A percentile compares a stretch with the other conserved stretches of the same genome.
Conservation (phyloP, 2,888 invertebrate species). For the Isoperla grammatica region DNA sequence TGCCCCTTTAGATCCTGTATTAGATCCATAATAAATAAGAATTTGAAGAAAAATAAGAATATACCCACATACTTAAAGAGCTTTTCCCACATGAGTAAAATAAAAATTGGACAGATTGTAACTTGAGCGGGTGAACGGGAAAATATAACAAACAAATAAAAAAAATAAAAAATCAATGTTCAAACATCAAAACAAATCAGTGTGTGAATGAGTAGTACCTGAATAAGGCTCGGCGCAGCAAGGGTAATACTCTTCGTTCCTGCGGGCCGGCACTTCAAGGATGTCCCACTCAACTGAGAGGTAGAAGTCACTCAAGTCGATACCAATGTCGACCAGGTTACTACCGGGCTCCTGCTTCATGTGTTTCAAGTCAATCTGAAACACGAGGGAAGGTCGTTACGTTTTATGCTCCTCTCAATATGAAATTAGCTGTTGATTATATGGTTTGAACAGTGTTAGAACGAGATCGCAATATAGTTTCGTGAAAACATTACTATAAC, state of each 20-base stretch:
- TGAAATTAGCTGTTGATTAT: background rate
- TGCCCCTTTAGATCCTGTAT: too few relatives aligned
- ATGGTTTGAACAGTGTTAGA: background rate
- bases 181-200: too few relatives aligned
- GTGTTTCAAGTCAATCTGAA: conserved; percentile 80
- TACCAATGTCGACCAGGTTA: conserved; percentile 78
- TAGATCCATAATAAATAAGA: too few relatives aligned
- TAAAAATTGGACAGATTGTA: too few relatives aligned
- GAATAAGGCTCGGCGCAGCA: conserved; percentile 82
- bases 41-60: too few relatives aligned
- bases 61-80: too few relatives aligned
- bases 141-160: too few relatives aligned
- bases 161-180: too few relatives aligned
- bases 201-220: conserved; percentile 49
- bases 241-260: conserved; percentile 91
- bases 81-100: too few relatives aligned
- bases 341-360: conserved; percentile 79
- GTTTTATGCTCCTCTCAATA: background rate
- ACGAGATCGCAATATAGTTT: background rate
- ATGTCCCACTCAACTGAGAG: conserved; percentile 98
- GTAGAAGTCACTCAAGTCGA: conserved; percentile 94
- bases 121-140: too few relatives aligned
- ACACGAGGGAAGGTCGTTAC: conserved; percentile 7
- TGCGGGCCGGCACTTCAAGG: conserved; percentile 83
- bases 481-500: background rate